phyloP scores from a whole-genome alignment of 2,888 invertebrate genomes.

The Argynnis bischoffii region DNA sequence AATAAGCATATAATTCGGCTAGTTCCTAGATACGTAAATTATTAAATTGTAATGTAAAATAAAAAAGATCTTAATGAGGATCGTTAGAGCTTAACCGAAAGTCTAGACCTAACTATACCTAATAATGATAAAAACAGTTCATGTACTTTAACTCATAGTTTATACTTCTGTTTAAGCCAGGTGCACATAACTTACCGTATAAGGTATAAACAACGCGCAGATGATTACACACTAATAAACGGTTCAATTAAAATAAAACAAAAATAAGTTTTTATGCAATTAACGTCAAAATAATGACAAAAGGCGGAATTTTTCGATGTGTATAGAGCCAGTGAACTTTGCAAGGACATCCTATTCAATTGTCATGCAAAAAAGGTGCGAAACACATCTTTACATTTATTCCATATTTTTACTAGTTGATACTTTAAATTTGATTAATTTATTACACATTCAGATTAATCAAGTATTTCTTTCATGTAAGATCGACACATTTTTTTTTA shows the following conservation, averaged over 20 bases:
- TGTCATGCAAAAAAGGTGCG: constrained; percentile 1
- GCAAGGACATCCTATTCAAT: constrained; percentile 20
- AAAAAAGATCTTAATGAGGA: too few relatives aligned
- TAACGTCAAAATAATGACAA: constrained; percentile 14
- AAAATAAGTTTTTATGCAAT: constrained; percentile 16
- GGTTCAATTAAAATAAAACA: constrained; percentile 18
- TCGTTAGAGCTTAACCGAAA: not conserved
- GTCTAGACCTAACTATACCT: too few relatives aligned
- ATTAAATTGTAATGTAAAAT: too few relatives aligned
- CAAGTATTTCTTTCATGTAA: not conserved
- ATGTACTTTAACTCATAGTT: constrained; percentile 4
- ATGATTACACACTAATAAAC: constrained; percentile 8
- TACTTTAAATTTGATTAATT: not conserved
- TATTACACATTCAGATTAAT: not conserved
- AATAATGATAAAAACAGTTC: not conserved
- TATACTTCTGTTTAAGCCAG: constrained; percentile 25
- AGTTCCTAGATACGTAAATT: too few relatives aligned
- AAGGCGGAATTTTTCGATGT: constrained; percentile 7
- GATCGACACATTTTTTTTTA: not conserved
- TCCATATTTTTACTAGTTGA: not conserved
- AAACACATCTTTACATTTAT: constrained; percentile 1
- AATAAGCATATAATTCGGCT: too few relatives aligned
- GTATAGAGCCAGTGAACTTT: constrained; percentile 21
- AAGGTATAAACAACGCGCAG: constrained; percentile 20
- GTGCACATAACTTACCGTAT: constrained; percentile 27